Conservation (phyloP, 1,140 invertebrate genomes). For the Chymomyza costata region DNA sequence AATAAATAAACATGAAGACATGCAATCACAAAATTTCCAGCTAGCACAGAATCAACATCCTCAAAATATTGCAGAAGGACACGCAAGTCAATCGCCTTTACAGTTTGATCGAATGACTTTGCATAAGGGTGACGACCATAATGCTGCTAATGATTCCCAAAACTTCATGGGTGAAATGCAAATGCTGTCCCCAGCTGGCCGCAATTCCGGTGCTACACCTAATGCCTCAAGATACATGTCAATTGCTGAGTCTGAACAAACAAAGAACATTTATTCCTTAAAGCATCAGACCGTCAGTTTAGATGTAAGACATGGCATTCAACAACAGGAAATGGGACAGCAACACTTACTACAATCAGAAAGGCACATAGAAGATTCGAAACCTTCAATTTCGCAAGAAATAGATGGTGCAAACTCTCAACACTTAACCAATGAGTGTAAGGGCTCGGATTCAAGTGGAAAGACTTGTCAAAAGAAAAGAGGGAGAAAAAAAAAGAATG, state of each 20-base stretch:
- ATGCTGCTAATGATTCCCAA: slow-evolving; percentile 39
- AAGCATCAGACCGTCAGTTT: slow-evolving; percentile 1
- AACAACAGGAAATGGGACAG: too few species aligned
- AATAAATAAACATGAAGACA: slow-evolving; percentile 41
- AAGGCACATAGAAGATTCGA: background rate
- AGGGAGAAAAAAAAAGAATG: slow-evolving; percentile 50
- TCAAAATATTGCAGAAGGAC: slow-evolving; percentile 13
- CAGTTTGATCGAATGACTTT: background rate
- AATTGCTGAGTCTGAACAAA: slow-evolving; percentile 2
- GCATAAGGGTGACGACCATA: background rate
- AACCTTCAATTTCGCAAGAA: background rate
- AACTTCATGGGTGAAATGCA: slow-evolving; percentile 48
- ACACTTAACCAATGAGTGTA: slow-evolving; percentile 4
- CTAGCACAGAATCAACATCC: slow-evolving; percentile 19
- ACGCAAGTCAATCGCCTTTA: background rate
- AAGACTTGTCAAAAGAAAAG: slow-evolving; percentile 43
- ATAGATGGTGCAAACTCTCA: too few species aligned
- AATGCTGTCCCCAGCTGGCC: slow-evolving; percentile 27
- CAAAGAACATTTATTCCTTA: slow-evolving; percentile 12
- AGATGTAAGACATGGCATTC: too few species aligned
- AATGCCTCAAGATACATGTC: slow-evolving; percentile 18
- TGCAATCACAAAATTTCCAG: slow-evolving; percentile 16
- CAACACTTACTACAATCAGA: background rate
- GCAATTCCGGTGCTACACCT: slow-evolving; percentile 1
- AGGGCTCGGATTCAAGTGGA: background rate